These are phyloP conservation scores for Oryzias celebensis DNA, from an alignment of 2,113 vertebrate genomes.

Conservation along the genomic window DNA sequence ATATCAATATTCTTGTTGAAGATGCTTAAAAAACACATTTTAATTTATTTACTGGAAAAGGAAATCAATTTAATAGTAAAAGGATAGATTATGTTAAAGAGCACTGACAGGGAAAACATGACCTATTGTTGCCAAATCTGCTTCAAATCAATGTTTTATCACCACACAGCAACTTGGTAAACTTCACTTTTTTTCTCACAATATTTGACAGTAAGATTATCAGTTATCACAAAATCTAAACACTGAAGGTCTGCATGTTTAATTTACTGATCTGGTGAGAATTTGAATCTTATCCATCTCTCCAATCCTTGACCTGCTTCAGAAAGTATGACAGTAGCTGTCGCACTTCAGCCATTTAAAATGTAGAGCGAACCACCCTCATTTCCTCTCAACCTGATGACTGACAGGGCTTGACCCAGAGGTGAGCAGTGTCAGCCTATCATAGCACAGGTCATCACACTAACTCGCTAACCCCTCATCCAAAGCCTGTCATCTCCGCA, in stretches of 20 bases:
- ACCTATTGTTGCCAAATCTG: too few relatives aligned
- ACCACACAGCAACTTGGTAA: too few relatives aligned
- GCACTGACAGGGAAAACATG: too few relatives aligned
- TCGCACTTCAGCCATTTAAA: conserved; percentile 23
- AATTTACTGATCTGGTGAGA: conserved; percentile 4
- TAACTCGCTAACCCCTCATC: conserved; percentile 11
- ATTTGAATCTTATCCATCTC: neutral
- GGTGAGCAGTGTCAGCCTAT: conserved; percentile 37
- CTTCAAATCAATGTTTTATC: too few relatives aligned
- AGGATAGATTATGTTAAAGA: too few relatives aligned
- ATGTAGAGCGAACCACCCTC: conserved; percentile 37
- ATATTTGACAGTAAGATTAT: too few relatives aligned
- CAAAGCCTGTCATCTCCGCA: conserved; percentile 20
- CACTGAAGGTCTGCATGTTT: neutral
- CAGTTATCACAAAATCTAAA: too few relatives aligned
- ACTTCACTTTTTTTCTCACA: too few relatives aligned
- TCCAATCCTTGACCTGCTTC: conserved; percentile 21
- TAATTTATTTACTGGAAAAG: too few relatives aligned
- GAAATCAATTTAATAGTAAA: too few relatives aligned
- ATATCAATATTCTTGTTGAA: too few relatives aligned
- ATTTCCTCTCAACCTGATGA: conserved; percentile 45
- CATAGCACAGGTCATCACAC: conserved; percentile 45
- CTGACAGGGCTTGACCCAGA: conserved; percentile 39
- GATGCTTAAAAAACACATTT: too few relatives aligned
- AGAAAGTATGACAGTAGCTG: conserved; percentile 39